Evolutionary conservation across 2,888 invertebrate genomes (phyloP), one percentile per base, ranked within the genome.

Genomic region (Atherix ibis): DNA sequence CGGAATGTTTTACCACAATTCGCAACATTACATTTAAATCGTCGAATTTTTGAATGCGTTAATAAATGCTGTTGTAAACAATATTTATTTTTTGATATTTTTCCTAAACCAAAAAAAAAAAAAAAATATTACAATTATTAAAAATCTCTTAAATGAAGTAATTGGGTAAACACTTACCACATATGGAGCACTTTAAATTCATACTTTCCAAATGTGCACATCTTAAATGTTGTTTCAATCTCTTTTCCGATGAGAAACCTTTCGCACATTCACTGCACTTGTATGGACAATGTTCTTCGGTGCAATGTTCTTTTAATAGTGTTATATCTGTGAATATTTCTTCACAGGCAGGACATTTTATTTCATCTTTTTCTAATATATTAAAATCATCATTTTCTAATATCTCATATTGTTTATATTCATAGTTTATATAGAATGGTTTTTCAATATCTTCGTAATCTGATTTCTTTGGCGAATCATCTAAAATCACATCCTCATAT

Each of bases 61-160:
- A 27, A 27, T 2, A 33, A 6, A 13, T 38, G 38, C 9, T 38
- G 38, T 15, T 38, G 32, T 2, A 35, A 24, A 12, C 18, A 35
- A 26, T 38, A 38, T 28, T 38, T 38, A 2, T 25, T 38, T 16
- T 29, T 32, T 12, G 35, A 22, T 12, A 30, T n/a, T 17, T 24
- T 22, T 12, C 17, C 38, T 38, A 18, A 3, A 35, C 30, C 5
- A 5, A 30, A 27, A n/a, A n/a, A n/a, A n/a, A n/a, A n/a, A n/a
- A n/a, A n/a, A n/a, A n/a, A 9, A 19, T 6, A 19, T 19, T 9
- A 19, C 5, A 6, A 6, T 9, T 19, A 19, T 9, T 19, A 19
- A 5, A 19, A 19, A 19, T 6, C 9, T 6, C 19, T 19, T 19
- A 9, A 19, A 19, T 6, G 19, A 19, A n/a, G n/a, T n/a, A n/a